Base-by-base conservation (phyloP, 2,888 invertebrate genomes). In the Cosmia pyralina region DNA sequence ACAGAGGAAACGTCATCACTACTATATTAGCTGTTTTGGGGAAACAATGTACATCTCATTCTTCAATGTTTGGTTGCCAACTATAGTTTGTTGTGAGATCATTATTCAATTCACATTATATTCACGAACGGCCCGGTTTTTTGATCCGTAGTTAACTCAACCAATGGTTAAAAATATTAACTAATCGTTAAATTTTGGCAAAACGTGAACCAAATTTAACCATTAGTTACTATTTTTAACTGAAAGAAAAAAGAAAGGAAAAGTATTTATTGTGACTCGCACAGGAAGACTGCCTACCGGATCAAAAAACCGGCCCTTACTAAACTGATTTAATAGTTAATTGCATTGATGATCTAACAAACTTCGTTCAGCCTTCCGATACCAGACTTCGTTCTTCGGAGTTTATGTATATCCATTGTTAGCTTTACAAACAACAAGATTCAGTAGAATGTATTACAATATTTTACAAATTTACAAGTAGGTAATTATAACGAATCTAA, bases 41-140 rank as follows among this genome's bases (percentile, higher is more conserved):
- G 17, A 53, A 65, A 81, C 55, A 68, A 68, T 68, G 4, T 17
- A 53, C 13, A 63, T 6, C 19, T 70, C 13, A 38, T 41, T 69
- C 19, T 38, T 50, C 44, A n/a, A 22, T 62, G 11, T 73, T 46
- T 22, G 11, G 17, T 53, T 79, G 50, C n/a, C 28, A 71, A 41
- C 52, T 7, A 19, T 10, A 34, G 34, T 48, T 41, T 59, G 10
- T 28, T 80, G 38, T 22, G 46, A 66, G 52, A 80, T 74, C 57
- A 66, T 65, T 66, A 13, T 41, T 52, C 41, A 57, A 46, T 55
- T 77, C 44, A 38, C 15, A 38, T 28, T 28, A 28, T 28, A 28
- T 28, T 28, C 28, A 28, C 28, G 1, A 28, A 28, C 2, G 28
- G 28, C 28, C 28, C 28, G 28, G 3, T 28, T 28, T 28, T 3